Conservation (phyloP, 2,797 vertebrate genomes). For the Morus bassanus region DNA sequence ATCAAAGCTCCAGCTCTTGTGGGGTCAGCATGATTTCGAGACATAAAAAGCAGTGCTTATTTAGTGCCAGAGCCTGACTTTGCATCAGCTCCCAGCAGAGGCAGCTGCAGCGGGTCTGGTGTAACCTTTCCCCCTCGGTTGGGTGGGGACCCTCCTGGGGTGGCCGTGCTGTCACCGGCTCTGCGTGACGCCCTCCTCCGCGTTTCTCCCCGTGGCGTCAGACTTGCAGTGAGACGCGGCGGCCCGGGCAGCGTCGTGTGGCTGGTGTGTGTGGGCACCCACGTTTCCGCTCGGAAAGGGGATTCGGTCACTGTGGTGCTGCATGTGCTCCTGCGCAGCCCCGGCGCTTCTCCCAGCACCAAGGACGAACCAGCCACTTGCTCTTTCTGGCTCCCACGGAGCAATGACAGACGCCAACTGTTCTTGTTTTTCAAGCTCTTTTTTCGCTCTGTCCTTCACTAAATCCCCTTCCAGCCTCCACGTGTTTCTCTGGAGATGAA, state of each 20-base stretch:
- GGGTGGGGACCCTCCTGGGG: background rate
- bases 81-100: background rate
- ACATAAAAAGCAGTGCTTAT: background rate
- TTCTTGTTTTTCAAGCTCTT: background rate
- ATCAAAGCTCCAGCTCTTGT: background rate
- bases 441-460: background rate
- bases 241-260: background rate
- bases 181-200: background rate
- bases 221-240: background rate
- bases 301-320: background rate
- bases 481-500: background rate
- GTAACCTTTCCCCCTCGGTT: background rate
- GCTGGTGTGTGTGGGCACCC: background rate
- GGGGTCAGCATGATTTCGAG: background rate
- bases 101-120: background rate
- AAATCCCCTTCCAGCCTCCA: background rate
- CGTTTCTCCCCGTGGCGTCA: background rate
- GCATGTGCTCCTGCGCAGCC: background rate
- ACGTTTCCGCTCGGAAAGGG: background rate
- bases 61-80: background rate
- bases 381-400: background rate
- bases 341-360: background rate
- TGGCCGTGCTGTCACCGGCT: background rate
- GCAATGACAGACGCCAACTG: background rate
- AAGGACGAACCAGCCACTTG: background rate